Evolutionary conservation across 2,113 vertebrate genomes (phyloP).

Genomic region (Clarias batrachus): DNA sequence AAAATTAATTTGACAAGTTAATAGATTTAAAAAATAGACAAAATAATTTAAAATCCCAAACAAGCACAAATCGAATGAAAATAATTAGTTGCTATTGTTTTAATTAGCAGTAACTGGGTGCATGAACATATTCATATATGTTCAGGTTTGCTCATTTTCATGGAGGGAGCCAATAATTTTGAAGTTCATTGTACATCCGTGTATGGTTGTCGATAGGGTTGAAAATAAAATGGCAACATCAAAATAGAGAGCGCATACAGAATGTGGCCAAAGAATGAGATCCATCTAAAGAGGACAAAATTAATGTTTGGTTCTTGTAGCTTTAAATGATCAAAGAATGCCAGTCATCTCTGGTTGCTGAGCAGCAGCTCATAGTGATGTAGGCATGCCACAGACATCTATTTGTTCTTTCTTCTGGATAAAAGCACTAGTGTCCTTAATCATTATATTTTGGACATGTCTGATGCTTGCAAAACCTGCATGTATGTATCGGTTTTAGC

Average conservation of each 20-base stretch:
- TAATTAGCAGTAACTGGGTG: background rate
- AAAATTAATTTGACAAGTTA: background rate
- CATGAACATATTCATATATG: background rate
- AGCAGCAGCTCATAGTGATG: constrained; percentile 58
- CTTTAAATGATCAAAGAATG: constrained; percentile 42
- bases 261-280: constrained; percentile 16
- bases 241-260: background rate
- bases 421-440: background rate
- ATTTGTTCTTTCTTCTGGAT: background rate
- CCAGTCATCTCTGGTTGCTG: constrained; percentile 69
- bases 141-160: background rate
- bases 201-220: background rate
- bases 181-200: background rate
- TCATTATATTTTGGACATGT: background rate
- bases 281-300: background rate
- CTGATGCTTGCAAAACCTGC: background rate
- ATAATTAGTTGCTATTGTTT: background rate
- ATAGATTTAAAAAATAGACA: background rate
- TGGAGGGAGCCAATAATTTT: background rate
- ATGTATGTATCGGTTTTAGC: background rate
- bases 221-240: background rate
- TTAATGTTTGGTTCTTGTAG: background rate
- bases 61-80: background rate
- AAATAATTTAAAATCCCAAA: too few species aligned
- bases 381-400: constrained; percentile 9